Evolutionary conservation across 2,113 vertebrate species (phyloP).

Genomic region (Phycodurus eques): DNA sequence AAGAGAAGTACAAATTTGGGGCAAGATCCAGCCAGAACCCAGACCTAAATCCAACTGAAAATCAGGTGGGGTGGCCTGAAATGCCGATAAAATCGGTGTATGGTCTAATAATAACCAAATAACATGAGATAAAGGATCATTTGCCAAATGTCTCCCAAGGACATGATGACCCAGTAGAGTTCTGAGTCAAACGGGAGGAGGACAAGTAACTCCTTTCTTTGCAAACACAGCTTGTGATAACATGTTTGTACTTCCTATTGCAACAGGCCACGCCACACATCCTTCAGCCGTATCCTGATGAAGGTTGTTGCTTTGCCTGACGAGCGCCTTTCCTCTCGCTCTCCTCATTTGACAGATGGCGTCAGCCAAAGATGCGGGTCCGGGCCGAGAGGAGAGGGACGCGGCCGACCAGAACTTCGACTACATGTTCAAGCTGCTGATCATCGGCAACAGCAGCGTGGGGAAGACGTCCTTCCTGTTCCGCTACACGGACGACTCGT

Average conservation of each 20-base stretch:
- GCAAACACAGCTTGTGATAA: background rate
- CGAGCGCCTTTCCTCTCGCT: background rate
- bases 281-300: conserved; percentile 3
- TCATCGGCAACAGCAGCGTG: conserved; percentile 88
- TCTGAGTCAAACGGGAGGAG: background rate
- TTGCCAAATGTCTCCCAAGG: background rate
- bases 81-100: no score
- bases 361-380: conserved; percentile 68
- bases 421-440: conserved; percentile 90
- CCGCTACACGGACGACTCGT: conserved; percentile 86
- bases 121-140: background rate
- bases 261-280: background rate
- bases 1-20: background rate
- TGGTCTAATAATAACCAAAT: background rate
- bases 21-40: background rate
- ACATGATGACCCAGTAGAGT: background rate
- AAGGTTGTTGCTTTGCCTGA: background rate
- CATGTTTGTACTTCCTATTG: background rate
- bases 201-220: background rate
- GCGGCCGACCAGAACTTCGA: conserved; percentile 88
- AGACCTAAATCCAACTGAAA: background rate
- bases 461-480: conserved; percentile 91
- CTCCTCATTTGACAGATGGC: conserved; percentile 73
- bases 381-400: conserved; percentile 70
- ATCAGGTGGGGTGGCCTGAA: no score